Evolutionary conservation across 2,113 vertebrate species (phyloP).

Genomic region (Sphyrna mokarran): DNA sequence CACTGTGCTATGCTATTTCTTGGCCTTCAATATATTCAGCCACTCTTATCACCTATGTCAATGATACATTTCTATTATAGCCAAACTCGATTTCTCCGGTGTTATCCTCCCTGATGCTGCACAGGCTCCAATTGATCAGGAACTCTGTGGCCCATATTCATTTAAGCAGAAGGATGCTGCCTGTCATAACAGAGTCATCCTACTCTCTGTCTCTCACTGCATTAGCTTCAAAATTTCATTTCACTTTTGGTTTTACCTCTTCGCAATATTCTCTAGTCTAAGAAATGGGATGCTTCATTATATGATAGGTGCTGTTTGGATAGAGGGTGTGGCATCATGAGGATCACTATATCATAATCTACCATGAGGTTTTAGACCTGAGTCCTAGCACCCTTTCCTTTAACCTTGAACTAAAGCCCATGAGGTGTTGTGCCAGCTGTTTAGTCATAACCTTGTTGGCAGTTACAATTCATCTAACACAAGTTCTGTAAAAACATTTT

Average conservation of each 20-base stretch:
- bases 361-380: neutral
- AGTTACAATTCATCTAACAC: neutral
- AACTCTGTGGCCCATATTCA: neutral
- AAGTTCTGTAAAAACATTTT: neutral
- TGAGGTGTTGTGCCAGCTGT: neutral
- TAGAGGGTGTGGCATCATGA: neutral
- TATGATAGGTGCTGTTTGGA: neutral
- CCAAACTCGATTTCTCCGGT: neutral
- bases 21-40: neutral
- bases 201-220: neutral
- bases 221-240: neutral
- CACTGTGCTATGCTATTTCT: neutral
- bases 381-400: neutral
- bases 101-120: neutral
- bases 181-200: neutral
- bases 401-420: neutral
- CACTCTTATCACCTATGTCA: neutral
- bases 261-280: neutral
- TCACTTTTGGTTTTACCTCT: neutral
- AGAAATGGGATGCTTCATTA: neutral
- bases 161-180: neutral
- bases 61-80: neutral
- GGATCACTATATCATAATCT: neutral
- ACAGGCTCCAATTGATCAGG: neutral
- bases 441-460: neutral